A percentile compares a stretch with the other conserved stretches of the same genome.
Conservation (phyloP, 64 coral and sea anemone genomes). For the Montipora efflorescens region DNA sequence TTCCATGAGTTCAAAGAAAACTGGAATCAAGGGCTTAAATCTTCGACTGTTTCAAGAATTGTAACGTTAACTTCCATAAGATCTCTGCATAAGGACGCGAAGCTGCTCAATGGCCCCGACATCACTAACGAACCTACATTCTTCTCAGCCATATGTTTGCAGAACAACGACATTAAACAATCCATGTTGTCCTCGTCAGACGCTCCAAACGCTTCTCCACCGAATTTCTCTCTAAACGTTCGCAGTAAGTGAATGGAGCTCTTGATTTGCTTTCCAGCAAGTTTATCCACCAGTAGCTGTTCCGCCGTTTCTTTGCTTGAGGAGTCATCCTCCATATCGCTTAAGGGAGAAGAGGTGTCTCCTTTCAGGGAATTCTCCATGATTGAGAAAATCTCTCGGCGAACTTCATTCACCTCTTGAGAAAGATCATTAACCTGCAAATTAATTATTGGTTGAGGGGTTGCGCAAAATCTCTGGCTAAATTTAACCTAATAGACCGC, state of each 20-base stretch:
- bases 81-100: constrained; percentile 80
- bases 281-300: constrained; percentile 54
- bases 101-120: constrained; percentile 69
- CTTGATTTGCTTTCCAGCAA: constrained; percentile 61
- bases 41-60: constrained; percentile 73
- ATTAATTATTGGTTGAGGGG: background rate
- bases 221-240: constrained; percentile 67
- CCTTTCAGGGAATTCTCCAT: constrained; percentile 70
- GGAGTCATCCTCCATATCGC: constrained; percentile 41
- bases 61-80: constrained; percentile 88
- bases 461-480: too few species aligned
- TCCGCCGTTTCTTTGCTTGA: constrained; percentile 62
- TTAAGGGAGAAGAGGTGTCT: constrained; percentile 46
- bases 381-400: constrained; percentile 73
- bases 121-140: constrained; percentile 72
- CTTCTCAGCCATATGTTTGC: constrained; percentile 79
- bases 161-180: constrained; percentile 70
- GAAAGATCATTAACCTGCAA: constrained; percentile 84
- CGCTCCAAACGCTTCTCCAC: constrained; percentile 69
- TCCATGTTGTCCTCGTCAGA: constrained; percentile 91
- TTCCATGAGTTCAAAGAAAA: background rate
- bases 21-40: constrained; percentile 20
- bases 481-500: too few species aligned
- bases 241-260: constrained; percentile 72
- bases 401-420: constrained; percentile 66